A percentile compares a stretch with the other conserved stretches of the same genome.
These are phyloP conservation scores for Sturnus vulgaris DNA, from an alignment of 2,113 vertebrate genomes.

Conservation along the genomic window DNA sequence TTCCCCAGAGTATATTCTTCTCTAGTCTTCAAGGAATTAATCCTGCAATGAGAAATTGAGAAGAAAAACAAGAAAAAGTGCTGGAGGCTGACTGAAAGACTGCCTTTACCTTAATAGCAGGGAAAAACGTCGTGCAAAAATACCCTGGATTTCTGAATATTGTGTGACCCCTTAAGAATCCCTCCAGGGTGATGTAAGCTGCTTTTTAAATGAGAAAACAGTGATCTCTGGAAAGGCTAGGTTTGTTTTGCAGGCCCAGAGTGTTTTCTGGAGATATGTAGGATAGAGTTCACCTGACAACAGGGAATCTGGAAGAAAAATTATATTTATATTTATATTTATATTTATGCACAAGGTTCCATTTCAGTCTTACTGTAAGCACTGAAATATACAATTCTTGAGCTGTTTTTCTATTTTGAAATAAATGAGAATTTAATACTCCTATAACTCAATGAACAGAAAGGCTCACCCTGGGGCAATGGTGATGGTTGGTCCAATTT, in stretches of 20 bases:
- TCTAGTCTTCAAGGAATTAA: constrained; percentile 52
- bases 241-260: background rate
- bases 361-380: background rate
- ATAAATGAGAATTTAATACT: background rate
- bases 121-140: background rate
- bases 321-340: too few relatives aligned
- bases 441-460: background rate
- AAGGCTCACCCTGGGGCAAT: background rate
- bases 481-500: background rate
- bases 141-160: background rate
- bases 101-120: background rate
- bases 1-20: constrained; percentile 33
- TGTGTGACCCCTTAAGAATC: background rate
- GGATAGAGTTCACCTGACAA: background rate
- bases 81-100: constrained; percentile 26
- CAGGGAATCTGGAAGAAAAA: background rate
- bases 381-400: background rate
- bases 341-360: background rate
- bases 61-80: constrained; percentile 59
- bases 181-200: background rate
- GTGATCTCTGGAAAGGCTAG: background rate
- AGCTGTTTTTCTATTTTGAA: background rate
- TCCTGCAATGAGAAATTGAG: constrained; percentile 40
- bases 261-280: background rate
- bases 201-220: background rate